These are phyloP conservation scores for Cheilosia pagana DNA, from an alignment of 2,888 invertebrate genomes.

Conservation along the genomic window DNA sequence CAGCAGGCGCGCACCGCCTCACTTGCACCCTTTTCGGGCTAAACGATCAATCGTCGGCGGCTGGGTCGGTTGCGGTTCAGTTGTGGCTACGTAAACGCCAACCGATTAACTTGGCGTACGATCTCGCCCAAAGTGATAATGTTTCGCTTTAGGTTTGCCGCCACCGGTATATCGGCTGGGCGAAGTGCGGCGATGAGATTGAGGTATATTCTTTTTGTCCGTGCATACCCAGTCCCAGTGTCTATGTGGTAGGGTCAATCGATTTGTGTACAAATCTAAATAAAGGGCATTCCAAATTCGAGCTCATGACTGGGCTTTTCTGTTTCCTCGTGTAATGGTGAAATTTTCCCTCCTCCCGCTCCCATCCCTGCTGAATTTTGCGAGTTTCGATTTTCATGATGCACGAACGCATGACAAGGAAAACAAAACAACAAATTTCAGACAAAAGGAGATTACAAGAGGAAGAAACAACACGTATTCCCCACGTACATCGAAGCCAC, in stretches of 20 bases:
- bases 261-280: constrained; percentile 74
- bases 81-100: constrained; percentile 54
- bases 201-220: constrained; percentile 30
- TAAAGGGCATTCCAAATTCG: constrained; percentile 68
- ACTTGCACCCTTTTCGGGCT: constrained; percentile 68
- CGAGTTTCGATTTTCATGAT: constrained; percentile 73
- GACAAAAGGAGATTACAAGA: constrained; percentile 71
- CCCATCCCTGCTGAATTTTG: constrained; percentile 23
- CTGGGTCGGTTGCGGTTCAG: constrained; percentile 9
- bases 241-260: constrained; percentile 68
- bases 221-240: constrained; percentile 21
- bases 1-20: constrained; percentile 66
- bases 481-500: constrained; percentile 67
- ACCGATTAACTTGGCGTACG: constrained; percentile 74
- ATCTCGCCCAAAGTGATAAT: constrained; percentile 72
- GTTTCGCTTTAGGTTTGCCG: constrained; percentile 48
- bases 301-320: constrained; percentile 42
- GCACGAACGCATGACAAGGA: constrained; percentile 72
- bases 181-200: neutral
- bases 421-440: constrained; percentile 49
- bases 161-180: constrained; percentile 5
- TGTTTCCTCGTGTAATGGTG: constrained; percentile 9
- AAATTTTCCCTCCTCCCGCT: neutral
- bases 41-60: constrained; percentile 64
- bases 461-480: constrained; percentile 73